These are phyloP conservation scores for Daktulosphaira vitifoliae DNA, from an alignment of 1,140 invertebrate genomes.

Conservation along the genomic window DNA sequence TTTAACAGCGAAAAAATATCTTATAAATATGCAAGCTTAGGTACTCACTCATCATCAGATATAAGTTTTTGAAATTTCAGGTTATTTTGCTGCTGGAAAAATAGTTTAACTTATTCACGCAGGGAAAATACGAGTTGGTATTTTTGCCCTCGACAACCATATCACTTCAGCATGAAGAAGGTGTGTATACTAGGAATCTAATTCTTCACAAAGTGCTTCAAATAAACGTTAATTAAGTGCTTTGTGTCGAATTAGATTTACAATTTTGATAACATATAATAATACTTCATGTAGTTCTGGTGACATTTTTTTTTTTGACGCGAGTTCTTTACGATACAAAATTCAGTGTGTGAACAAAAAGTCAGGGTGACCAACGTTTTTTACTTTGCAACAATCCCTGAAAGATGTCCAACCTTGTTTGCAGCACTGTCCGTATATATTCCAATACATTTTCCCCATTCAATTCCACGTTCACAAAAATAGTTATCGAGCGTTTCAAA, in stretches of 20 bases:
- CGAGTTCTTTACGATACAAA: conserved; percentile 40
- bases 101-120: conserved; percentile 4
- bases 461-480: neutral
- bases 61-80: conserved; percentile 3
- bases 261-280: conserved; percentile 36
- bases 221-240: conserved; percentile 39
- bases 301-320: conserved; percentile 17
- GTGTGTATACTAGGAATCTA: conserved; percentile 34
- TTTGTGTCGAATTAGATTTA: conserved; percentile 41
- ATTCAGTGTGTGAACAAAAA: conserved; percentile 41
- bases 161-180: conserved; percentile 17
- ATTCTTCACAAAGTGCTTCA: conserved; percentile 37
- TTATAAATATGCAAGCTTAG: conserved; percentile 35
- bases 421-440: too few species aligned
- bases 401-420: too few species aligned
- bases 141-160: conserved; percentile 6
- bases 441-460: conserved; percentile 37
- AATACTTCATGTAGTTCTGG: conserved; percentile 28
- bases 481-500: neutral
- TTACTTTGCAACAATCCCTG: conserved; percentile 40
- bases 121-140: neutral
- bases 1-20: conserved; percentile 34
- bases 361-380: conserved; percentile 38
- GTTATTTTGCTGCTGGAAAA: conserved; percentile 11
- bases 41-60: conserved; percentile 23